phyloP scores from a whole-genome alignment of 2,797 vertebrate genomes.

The Pseudochromis fuscus region DNA sequence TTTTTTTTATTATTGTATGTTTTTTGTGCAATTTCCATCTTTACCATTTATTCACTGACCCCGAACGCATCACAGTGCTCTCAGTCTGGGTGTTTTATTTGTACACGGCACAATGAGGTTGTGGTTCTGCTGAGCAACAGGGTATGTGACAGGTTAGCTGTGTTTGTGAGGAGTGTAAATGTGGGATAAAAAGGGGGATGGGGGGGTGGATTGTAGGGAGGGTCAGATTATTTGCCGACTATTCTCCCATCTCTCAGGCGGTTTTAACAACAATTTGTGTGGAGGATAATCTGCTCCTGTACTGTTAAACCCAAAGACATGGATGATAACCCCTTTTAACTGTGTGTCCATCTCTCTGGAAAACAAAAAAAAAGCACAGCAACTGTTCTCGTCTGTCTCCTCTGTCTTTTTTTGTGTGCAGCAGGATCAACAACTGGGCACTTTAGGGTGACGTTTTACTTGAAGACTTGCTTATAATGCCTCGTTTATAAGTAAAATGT shows the following conservation, averaged over 20 bases:
- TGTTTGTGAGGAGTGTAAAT: constrained; percentile 20
- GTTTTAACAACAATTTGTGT: constrained; percentile 59
- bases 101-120: constrained; percentile 70
- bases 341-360: constrained; percentile 51
- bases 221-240: constrained; percentile 49
- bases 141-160: constrained; percentile 61
- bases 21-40: constrained; percentile 26
- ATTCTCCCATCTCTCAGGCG: constrained; percentile 70
- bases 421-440: constrained; percentile 76
- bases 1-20: constrained; percentile 22
- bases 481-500: constrained; percentile 65
- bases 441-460: constrained; percentile 79
- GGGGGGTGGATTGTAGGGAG: not conserved
- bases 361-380: constrained; percentile 69
- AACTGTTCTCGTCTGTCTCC: constrained; percentile 57
- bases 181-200: not conserved
- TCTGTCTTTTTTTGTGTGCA: constrained; percentile 68
- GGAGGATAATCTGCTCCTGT: constrained; percentile 64
- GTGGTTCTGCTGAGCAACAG: constrained; percentile 77
- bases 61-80: constrained; percentile 44
- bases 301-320: constrained; percentile 72
- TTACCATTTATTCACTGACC: constrained; percentile 35
- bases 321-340: constrained; percentile 55
- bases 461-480: constrained; percentile 64
- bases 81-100: constrained; percentile 29